Percentiles rank a stretch among this genome's conserved stretches.
Evolutionary conservation across 2,888 invertebrate species (phyloP).

Genomic region (Cyaniris semiargus): DNA sequence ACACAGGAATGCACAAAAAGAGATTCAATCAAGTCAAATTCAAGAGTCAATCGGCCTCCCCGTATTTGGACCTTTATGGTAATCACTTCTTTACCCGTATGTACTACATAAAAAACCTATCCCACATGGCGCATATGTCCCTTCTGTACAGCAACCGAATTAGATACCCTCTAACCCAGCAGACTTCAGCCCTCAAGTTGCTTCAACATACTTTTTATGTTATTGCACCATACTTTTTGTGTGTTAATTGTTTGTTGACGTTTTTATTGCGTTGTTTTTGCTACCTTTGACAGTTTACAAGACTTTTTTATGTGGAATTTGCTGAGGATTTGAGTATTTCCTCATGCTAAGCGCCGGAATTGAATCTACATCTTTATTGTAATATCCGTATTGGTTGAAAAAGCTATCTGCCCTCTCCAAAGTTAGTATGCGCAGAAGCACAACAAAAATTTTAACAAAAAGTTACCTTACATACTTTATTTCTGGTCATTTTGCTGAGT

Average conservation of each 20-base stretch:
- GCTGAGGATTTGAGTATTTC: neutral
- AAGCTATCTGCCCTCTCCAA: neutral
- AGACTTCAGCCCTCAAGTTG: neutral
- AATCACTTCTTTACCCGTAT: conserved; percentile 1
- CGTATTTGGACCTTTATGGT: too few relatives aligned
- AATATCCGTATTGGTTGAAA: neutral
- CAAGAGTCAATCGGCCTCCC: too few relatives aligned
- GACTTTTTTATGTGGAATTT: neutral
- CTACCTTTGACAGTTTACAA: neutral
- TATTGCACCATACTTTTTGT: neutral
- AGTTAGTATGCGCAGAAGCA: too few relatives aligned
- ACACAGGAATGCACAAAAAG: too few relatives aligned
- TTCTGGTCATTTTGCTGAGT: too few relatives aligned
- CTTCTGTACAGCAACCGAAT: conserved; percentile 10
- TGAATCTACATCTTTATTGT: neutral
- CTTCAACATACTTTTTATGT: neutral
- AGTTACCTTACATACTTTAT: too few relatives aligned
- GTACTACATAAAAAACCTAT: conserved; percentile 43
- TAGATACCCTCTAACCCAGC: conserved; percentile 2
- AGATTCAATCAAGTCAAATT: too few relatives aligned
- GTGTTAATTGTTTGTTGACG: conserved; percentile 9
- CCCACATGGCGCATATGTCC: conserved; percentile 46
- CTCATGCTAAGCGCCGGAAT: neutral
- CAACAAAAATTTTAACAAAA: too few relatives aligned
- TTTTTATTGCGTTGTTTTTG: conserved; percentile 12